Conservation (phyloP, 2,797 vertebrate species). For the Phaenicophaeus curvirostris region DNA sequence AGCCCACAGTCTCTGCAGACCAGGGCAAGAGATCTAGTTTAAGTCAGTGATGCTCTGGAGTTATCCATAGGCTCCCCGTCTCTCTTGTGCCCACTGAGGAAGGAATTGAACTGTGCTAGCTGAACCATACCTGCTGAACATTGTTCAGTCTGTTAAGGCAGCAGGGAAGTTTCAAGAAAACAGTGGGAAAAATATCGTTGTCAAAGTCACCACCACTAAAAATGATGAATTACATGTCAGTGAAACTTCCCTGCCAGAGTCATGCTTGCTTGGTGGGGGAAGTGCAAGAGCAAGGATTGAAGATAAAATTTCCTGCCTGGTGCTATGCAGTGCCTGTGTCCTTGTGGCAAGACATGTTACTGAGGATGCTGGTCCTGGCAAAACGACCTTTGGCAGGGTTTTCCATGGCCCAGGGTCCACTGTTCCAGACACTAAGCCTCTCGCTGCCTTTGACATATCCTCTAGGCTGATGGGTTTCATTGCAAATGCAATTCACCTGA, state of each 20-base stretch:
- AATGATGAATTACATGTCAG: conserved; percentile 38
- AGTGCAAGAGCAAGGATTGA: conserved; percentile 4
- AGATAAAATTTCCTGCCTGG: neutral
- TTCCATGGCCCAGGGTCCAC: neutral
- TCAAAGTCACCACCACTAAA: conserved; percentile 43
- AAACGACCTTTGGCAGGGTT: neutral
- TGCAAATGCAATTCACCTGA: neutral
- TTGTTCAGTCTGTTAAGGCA: neutral
- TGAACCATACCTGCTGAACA: neutral
- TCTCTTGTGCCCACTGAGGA: neutral
- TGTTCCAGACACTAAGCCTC: neutral
- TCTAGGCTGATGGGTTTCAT: neutral
- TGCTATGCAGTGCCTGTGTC: neutral
- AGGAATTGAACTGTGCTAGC: neutral
- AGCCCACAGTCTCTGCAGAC: rapidly evolving
- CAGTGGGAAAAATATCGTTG: neutral
- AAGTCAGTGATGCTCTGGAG: neutral
- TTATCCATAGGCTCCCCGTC: neutral
- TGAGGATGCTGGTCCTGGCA: neutral
- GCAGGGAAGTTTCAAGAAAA: conserved; percentile 6
- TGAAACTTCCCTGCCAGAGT: neutral
- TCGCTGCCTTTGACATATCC: neutral
- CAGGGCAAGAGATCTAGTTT: neutral
- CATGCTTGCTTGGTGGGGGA: neutral
- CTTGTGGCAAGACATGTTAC: neutral